phyloP scores from a whole-genome alignment of 2,888 invertebrate species.

The Oscheius onirici region DNA sequence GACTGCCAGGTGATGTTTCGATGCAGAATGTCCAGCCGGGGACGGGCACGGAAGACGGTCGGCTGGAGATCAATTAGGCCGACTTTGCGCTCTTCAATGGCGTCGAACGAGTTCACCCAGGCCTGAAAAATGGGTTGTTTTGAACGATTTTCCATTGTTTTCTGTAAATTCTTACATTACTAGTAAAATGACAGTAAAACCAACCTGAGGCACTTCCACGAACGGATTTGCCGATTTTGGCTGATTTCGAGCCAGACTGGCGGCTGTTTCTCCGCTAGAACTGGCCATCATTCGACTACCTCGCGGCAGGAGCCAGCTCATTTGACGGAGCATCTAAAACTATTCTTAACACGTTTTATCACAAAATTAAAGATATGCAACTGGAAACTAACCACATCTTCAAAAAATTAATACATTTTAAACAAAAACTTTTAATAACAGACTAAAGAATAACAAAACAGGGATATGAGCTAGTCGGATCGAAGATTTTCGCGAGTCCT shows the following conservation, averaged over 20 bases:
- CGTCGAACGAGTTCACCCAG: slow-evolving; percentile 51
- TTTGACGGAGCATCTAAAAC: not conserved
- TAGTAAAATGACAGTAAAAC: not conserved
- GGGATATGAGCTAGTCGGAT: not conserved
- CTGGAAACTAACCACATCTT: not conserved
- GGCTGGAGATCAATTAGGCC: slow-evolving; percentile 84
- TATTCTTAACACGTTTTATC: not conserved
- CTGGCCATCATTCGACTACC: not conserved
- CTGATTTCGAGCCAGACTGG: not conserved
- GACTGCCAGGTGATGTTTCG: slow-evolving; percentile 79
- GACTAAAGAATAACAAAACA: slow-evolving; percentile 13
- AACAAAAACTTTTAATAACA: not conserved
- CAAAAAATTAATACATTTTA: not conserved
- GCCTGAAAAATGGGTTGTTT: slow-evolving; percentile 41
- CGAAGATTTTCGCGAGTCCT: slow-evolving; percentile 34
- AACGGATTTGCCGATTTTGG: slow-evolving; percentile 46
- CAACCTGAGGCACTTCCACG: slow-evolving; percentile 46
- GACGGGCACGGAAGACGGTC: slow-evolving; percentile 70
- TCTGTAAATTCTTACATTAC: not conserved
- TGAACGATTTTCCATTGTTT: too few species aligned
- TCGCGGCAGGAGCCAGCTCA: not conserved
- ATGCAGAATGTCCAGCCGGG: slow-evolving; percentile 67
- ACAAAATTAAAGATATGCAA: not conserved
- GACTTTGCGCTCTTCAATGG: slow-evolving; percentile 43
- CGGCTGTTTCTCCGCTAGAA: not conserved